Percentiles rank a stretch among this genome's conserved stretches.
Conservation (phyloP, 2,888 invertebrate genomes). For the Chrysina gloriosa region DNA sequence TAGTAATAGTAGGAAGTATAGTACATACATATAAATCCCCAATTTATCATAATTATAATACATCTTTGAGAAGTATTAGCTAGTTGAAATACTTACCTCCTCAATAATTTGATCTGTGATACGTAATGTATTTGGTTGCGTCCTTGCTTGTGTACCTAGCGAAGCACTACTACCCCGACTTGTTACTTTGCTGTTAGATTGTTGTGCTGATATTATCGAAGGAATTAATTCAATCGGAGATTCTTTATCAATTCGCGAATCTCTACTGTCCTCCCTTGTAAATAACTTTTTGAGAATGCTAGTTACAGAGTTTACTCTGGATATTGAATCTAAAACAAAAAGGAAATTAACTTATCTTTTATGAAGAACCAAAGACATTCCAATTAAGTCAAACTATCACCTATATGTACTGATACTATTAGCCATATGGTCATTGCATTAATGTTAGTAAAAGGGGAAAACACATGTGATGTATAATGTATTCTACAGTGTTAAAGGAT, state of each 20-base stretch:
- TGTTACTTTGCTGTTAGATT: slow-evolving; percentile 54
- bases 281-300: slow-evolving; percentile 82
- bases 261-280: slow-evolving; percentile 77
- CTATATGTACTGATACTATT: no score
- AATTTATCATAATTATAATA: no score
- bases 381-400: no score
- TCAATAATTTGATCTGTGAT: slow-evolving; percentile 80
- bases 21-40: no score
- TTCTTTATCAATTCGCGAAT: slow-evolving; percentile 60
- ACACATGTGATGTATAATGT: no score
- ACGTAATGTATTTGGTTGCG: slow-evolving; percentile 70
- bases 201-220: slow-evolving; percentile 55
- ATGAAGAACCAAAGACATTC: no score
- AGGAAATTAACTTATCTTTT: not conserved
- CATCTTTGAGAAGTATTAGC: no score
- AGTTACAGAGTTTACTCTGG: slow-evolving; percentile 81
- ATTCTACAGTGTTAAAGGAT: no score
- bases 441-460: no score
- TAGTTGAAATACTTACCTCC: slow-evolving; percentile 67
- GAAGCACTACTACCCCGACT: slow-evolving; percentile 40
- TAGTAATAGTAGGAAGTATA: no score
- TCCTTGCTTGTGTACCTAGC: slow-evolving; percentile 59
- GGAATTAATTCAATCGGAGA: slow-evolving; percentile 47
- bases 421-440: no score
- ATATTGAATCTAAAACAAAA: slow-evolving; percentile 68